Percentiles rank a stretch among this genome's conserved stretches.
phyloP scores from a whole-genome alignment of 2,888 invertebrate genomes.

The Apamea epomidion region DNA sequence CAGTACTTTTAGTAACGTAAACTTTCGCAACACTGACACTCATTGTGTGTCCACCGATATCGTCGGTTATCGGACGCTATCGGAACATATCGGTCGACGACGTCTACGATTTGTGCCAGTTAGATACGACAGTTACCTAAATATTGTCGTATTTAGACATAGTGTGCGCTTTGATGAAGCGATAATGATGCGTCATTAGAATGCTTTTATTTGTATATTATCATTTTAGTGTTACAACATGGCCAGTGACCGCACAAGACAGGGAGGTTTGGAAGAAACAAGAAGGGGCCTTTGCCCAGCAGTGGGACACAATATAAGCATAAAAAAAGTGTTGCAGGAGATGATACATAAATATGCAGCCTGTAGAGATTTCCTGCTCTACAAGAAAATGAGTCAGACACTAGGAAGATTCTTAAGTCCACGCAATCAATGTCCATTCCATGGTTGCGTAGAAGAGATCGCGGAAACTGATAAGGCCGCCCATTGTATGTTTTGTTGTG shows the following conservation, averaged over 20 bases:
- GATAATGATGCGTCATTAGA: slow-evolving; percentile 28
- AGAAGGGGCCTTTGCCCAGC: background rate
- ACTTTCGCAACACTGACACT: slow-evolving; percentile 74
- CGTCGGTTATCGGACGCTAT: slow-evolving; percentile 61
- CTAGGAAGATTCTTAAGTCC: background rate
- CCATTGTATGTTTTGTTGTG: too few relatives aligned
- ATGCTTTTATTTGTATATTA: slow-evolving; percentile 40
- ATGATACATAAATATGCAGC: background rate
- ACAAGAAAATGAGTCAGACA: background rate
- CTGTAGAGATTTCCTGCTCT: too few relatives aligned
- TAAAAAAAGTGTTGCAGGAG: background rate
- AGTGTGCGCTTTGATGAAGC: slow-evolving; percentile 49
- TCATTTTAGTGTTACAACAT: slow-evolving; percentile 7
- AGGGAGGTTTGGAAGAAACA: background rate
- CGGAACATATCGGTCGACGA: slow-evolving; percentile 66
- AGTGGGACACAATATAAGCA: background rate
- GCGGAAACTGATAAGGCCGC: too few relatives aligned
- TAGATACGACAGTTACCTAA: slow-evolving; percentile 63
- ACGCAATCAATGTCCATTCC: too few relatives aligned
- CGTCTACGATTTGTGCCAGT: slow-evolving; percentile 67
- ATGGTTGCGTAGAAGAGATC: too few relatives aligned
- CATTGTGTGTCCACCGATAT: slow-evolving; percentile 59
- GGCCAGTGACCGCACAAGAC: background rate
- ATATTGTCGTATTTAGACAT: slow-evolving; percentile 48
- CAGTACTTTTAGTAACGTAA: slow-evolving; percentile 33